phyloP scores from a whole-genome alignment of 30 jellyfish, hydroid and myxozoan species.

The Hydractinia echinata region DNA sequence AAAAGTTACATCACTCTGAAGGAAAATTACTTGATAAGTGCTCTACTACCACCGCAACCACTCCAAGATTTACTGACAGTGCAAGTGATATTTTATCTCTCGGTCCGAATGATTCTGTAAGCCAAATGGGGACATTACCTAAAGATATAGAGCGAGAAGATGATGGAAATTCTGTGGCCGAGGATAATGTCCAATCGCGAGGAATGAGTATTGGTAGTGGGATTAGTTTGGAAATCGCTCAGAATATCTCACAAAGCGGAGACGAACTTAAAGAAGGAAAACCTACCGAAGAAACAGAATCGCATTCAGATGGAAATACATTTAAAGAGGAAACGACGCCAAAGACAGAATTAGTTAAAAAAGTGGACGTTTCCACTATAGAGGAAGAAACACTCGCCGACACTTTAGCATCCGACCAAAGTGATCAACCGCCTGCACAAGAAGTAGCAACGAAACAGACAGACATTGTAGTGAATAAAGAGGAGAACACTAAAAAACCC shows the following conservation, averaged over 20 bases:
- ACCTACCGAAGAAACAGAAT: background rate
- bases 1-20: slow-evolving; percentile 81
- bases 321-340: slow-evolving; percentile 35
- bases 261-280: background rate
- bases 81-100: slow-evolving; percentile 26
- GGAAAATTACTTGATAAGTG: slow-evolving; percentile 65
- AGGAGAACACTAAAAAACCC: slow-evolving; percentile 1
- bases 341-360: background rate
- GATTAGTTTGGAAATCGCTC: slow-evolving; percentile 38
- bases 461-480: slow-evolving; percentile 1
- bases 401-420: slow-evolving; percentile 28
- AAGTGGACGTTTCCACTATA: background rate
- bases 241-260: slow-evolving; percentile 39
- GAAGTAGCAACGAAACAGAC: background rate
- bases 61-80: slow-evolving; percentile 40
- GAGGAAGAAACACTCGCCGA: slow-evolving; percentile 28
- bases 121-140: slow-evolving; percentile 37
- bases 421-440: background rate
- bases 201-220: slow-evolving; percentile 51
- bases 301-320: slow-evolving; percentile 19
- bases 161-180: background rate
- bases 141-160: slow-evolving; percentile 14
- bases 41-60: slow-evolving; percentile 39
- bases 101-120: slow-evolving; percentile 33
- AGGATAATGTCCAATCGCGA: background rate